A percentile compares a stretch with the other conserved stretches of the same genome.
Evolutionary conservation across 2,113 vertebrate species (phyloP).

Genomic region (Lipophrys pholis): DNA sequence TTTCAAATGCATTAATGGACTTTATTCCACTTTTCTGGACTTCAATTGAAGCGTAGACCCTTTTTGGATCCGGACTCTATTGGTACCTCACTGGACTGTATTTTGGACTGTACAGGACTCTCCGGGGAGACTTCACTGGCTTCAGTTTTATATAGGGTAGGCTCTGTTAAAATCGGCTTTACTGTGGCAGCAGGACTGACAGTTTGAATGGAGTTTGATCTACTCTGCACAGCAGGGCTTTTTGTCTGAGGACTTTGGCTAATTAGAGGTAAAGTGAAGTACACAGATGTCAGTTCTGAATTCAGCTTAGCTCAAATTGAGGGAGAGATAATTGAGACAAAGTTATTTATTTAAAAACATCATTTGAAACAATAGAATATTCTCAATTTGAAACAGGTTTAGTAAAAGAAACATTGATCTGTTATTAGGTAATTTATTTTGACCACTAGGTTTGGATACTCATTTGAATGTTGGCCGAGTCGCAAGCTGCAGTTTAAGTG

Average conservation of each 20-base stretch:
- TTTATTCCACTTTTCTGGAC: conserved; percentile 33
- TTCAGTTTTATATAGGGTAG: conserved; percentile 1
- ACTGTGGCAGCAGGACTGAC: conserved; percentile 12
- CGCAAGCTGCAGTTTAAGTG: conserved; percentile 35
- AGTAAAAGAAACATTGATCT: neutral
- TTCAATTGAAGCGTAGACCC: no score
- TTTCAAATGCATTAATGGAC: conserved; percentile 36
- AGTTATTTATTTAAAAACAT: conserved; percentile 38
- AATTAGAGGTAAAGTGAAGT: neutral
- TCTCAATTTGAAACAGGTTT: neutral
- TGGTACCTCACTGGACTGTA: conserved; percentile 39
- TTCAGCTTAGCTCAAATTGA: conserved; percentile 5
- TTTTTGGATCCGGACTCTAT: conserved; percentile 17
- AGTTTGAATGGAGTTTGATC: conserved; percentile 42
- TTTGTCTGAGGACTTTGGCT: conserved; percentile 6
- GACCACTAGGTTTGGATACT: neutral
- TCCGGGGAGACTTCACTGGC: conserved; percentile 22
- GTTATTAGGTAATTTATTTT: conserved; percentile 41
- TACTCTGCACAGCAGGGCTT: conserved; percentile 10
- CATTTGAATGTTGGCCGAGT: conserved; percentile 61
- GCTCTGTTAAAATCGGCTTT: conserved; percentile 2
- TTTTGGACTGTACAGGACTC: conserved; percentile 38
- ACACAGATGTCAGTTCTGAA: conserved; percentile 2
- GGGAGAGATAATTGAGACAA: neutral
- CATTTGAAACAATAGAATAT: neutral